These are phyloP conservation scores for Xyliphius kryptos DNA, from an alignment of 2,113 vertebrate genomes.

Conservation along the genomic window DNA sequence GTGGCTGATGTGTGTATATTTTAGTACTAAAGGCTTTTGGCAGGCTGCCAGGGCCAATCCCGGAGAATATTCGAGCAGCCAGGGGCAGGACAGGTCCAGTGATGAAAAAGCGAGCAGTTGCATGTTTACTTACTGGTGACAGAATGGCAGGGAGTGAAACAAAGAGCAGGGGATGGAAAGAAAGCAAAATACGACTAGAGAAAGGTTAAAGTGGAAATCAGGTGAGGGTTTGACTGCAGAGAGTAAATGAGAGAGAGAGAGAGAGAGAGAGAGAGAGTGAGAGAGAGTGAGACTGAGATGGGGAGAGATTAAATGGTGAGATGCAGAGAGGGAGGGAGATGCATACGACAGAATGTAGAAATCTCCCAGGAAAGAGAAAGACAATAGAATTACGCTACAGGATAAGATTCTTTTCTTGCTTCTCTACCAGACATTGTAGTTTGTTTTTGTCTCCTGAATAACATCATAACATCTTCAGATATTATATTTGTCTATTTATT, in stretches of 20 bases:
- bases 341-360: slow-evolving; percentile 8
- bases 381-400: slow-evolving; percentile 13
- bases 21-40: slow-evolving; percentile 34
- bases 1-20: slow-evolving; percentile 24
- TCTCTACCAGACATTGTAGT: slow-evolving; percentile 12
- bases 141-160: neutral
- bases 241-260: too few relatives aligned
- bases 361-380: slow-evolving; percentile 19
- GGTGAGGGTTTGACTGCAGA: too few relatives aligned
- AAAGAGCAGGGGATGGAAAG: neutral
- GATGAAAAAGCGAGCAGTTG: slow-evolving; percentile 19
- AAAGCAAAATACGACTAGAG: slow-evolving; percentile 6
- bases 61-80: slow-evolving; percentile 21
- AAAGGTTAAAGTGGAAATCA: slow-evolving; percentile 5
- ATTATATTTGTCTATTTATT: slow-evolving; percentile 20
- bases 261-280: neutral
- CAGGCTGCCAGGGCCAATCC: slow-evolving; percentile 21
- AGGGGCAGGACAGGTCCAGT: slow-evolving; percentile 11
- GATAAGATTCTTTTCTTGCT: neutral
- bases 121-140: slow-evolving; percentile 25
- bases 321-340: slow-evolving; percentile 5
- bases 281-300: too few relatives aligned
- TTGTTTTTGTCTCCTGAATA: too few relatives aligned
- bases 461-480: slow-evolving; percentile 15
- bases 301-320: too few relatives aligned